These are phyloP conservation scores for Slavum lentiscoides DNA, from an alignment of 2,888 invertebrate species.

Conservation along the genomic window DNA sequence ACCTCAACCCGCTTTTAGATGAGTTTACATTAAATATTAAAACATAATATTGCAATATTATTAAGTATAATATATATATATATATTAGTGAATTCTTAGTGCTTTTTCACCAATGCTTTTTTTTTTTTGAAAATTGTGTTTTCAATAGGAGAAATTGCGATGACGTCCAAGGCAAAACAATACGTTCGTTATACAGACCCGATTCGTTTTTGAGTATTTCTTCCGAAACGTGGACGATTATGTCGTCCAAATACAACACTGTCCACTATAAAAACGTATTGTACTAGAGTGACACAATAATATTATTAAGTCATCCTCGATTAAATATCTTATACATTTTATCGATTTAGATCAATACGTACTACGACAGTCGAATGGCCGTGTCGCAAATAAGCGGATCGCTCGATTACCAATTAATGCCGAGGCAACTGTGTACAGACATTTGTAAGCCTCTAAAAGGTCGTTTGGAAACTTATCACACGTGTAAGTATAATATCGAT, in stretches of 20 bases:
- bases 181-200: constrained; percentile 30
- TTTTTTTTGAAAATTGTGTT: background rate
- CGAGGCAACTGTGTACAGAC: constrained; percentile 11
- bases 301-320: background rate
- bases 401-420: constrained; percentile 19
- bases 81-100: no score
- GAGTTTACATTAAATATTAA: no score
- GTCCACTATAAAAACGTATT: constrained; percentile 37
- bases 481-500: constrained; percentile 12
- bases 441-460: constrained; percentile 18
- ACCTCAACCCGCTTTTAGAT: no score
- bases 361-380: constrained; percentile 16
- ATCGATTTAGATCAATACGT: constrained; percentile 28
- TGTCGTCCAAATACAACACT: constrained; percentile 31
- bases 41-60: no score
- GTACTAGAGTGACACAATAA: background rate
- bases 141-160: constrained; percentile 44
- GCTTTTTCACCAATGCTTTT: no score
- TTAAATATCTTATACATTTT: background rate
- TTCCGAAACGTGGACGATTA: constrained; percentile 33
- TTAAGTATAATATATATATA: no score
- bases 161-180: constrained; percentile 29
- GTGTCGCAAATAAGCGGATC: constrained; percentile 27
- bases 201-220: constrained; percentile 39
- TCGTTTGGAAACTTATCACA: constrained; percentile 10